A percentile compares a stretch with the other conserved stretches of the same genome.
Evolutionary conservation across 2,888 invertebrate genomes (phyloP).

Genomic region (Catocala nupta): DNA sequence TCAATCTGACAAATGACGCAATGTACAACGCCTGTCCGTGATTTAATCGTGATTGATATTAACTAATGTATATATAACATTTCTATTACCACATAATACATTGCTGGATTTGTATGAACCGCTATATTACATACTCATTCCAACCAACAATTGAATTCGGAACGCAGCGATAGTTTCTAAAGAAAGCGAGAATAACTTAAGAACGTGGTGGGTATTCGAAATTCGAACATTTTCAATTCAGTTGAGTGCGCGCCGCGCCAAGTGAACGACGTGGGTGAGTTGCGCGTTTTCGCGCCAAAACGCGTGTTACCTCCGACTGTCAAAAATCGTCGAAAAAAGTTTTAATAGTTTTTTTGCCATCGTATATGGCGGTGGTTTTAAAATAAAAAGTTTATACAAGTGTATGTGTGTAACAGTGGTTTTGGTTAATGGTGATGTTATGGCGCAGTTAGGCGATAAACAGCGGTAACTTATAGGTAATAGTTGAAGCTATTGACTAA

Average conservation of each 20-base stretch:
- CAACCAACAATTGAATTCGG: conserved; percentile 33
- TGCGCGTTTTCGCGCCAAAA: conserved; percentile 71
- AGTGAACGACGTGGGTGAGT: conserved; percentile 53
- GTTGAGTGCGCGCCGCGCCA: conserved; percentile 71
- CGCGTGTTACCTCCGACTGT: conserved; percentile 62
- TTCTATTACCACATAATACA: conserved; percentile 12
- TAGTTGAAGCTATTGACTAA: conserved; percentile 32
- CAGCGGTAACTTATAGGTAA: conserved; percentile 50
- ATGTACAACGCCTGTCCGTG: conserved; percentile 40
- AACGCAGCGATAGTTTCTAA: conserved; percentile 20
- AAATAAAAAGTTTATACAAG: conserved; percentile 16
- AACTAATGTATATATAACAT: neutral
- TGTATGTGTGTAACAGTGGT: conserved; percentile 26
- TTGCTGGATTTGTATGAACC: conserved; percentile 11
- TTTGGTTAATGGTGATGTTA: conserved; percentile 34
- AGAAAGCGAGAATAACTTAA: conserved; percentile 38
- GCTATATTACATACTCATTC: neutral
- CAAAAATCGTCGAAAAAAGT: conserved; percentile 48
- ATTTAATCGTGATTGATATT: conserved; percentile 52
- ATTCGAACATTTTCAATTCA: conserved; percentile 57
- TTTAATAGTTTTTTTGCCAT: conserved; percentile 23
- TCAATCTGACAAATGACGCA: conserved; percentile 51
- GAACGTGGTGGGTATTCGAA: conserved; percentile 40
- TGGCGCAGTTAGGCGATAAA: conserved; percentile 40
- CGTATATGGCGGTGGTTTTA: conserved; percentile 33